Base-by-base conservation (phyloP, 2,113 vertebrate species). In the Bagarius yarrelli region DNA sequence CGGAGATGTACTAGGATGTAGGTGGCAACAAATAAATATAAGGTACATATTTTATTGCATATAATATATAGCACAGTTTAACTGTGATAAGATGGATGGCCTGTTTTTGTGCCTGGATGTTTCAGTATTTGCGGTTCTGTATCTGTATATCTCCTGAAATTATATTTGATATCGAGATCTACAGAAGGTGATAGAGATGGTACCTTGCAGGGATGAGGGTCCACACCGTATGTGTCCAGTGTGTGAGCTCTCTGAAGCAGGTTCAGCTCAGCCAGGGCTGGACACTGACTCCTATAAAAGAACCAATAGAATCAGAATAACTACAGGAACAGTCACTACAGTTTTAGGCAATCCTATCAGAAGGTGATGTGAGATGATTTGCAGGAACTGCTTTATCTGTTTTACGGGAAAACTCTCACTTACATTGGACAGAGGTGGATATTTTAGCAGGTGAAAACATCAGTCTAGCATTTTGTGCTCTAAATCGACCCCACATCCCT, bases 201-300 rank as follows among this genome's bases (percentile, higher is more conserved):
- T 94, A 99, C 98, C 96, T 98, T 99, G 93, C 97, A 98, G 2
- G 97, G 98, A 85, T 99, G 98, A 69, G 98, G 98, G 91, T 99
- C 98, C 23, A 99, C 96, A 34, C 97, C 97, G 0, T 99, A 99
- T 0, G 97, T 99, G 92, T 99, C 97, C 84, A 99, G 90, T 82
- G 92, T 94, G 89, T 97, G 94, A 81, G 96, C 96, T 93, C 94
- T 97, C 88, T 98, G 91, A 52, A 99, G 95, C 85, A 99, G 94
- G 88, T 97, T 98, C 85, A 97, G 90, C 91, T 99, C 98, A 81
- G 97, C 95, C 78, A 95, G 86, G 0, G 96, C 89, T 83, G 96
- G 91, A 83, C 87, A 95, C 89, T 98, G 96, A 47, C 94, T 94
- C 91, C 98, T 99, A 85, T 82, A 92, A 92, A 85, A 76, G 50